Percentiles rank a stretch among this genome's conserved stretches.
Evolutionary conservation across 2,797 vertebrate species (phyloP).

Genomic region (Austrolebias charrua): DNA sequence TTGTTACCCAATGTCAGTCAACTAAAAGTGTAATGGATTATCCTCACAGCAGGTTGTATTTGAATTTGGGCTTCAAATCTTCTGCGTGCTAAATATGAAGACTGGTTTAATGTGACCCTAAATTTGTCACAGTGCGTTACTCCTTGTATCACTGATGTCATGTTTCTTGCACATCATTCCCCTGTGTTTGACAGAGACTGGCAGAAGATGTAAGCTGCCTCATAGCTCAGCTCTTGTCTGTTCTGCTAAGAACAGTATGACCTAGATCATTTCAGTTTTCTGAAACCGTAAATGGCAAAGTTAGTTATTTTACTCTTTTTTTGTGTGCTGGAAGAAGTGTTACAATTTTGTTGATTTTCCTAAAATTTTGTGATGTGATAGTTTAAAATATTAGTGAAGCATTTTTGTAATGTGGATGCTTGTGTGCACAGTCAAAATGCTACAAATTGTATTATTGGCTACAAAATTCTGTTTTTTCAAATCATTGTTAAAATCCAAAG

Average conservation of each 20-base stretch:
- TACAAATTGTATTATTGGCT: background rate
- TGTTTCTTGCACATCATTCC: conserved; percentile 17
- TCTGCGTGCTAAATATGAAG: background rate
- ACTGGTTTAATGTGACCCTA: background rate
- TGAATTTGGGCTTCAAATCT: background rate
- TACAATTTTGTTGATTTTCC: background rate
- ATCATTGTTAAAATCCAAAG: background rate
- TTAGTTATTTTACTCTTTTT: conserved; percentile 35
- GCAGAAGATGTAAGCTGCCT: conserved; percentile 40
- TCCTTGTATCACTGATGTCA: background rate
- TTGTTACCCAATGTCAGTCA: background rate
- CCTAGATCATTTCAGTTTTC: conserved; percentile 49
- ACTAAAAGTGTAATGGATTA: background rate
- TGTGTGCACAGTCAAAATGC: background rate
- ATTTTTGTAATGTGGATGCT: conserved; percentile 2
- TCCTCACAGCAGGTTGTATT: background rate
- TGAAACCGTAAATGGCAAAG: conserved; percentile 50
- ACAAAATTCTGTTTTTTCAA: background rate
- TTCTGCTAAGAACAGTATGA: conserved; percentile 52
- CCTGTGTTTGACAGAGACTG: conserved; percentile 38
- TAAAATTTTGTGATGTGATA: background rate
- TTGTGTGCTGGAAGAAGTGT: conserved; percentile 34
- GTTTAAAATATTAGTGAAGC: background rate
- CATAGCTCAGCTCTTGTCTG: conserved; percentile 28
- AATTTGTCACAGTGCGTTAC: background rate